phyloP scores from a whole-genome alignment of 23 tunicate genomes.

The Trididemnum miniatum region DNA sequence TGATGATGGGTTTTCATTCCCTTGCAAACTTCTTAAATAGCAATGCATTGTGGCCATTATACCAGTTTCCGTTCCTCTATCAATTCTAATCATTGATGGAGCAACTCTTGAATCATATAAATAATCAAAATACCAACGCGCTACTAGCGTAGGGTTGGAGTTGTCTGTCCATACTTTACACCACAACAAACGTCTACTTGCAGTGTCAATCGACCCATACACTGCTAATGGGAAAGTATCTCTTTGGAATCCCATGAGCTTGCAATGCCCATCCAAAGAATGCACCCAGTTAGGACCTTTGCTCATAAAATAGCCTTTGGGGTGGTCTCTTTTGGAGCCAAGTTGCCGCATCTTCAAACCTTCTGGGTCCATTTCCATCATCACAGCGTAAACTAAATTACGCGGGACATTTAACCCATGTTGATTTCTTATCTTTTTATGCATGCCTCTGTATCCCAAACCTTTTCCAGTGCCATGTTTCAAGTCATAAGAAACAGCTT shows the following conservation, averaged over 20 bases:
- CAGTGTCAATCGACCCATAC: conserved; percentile 34
- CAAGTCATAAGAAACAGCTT: background rate
- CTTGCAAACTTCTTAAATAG: background rate
- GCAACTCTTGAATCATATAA: conserved; percentile 15
- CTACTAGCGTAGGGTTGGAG: conserved; percentile 23
- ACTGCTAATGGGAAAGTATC: conserved; percentile 35
- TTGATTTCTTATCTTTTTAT: conserved; percentile 24
- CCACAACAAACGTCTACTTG: conserved; percentile 34
- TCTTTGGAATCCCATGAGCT: conserved; percentile 38
- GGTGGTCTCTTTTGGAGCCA: background rate
- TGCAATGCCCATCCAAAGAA: conserved; percentile 46
- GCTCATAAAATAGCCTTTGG: conserved; percentile 31
- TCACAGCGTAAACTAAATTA: conserved; percentile 24
- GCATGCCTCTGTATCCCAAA: conserved; percentile 36
- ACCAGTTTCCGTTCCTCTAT: conserved; percentile 48
- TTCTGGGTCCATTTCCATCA: conserved; percentile 19
- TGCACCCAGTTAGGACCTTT: conserved; percentile 41
- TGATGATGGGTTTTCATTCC: background rate
- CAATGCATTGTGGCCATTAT: conserved; percentile 43
- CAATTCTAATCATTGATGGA: background rate
- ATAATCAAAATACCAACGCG: conserved; percentile 34
- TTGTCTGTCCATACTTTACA: conserved; percentile 34
- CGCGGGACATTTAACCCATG: conserved; percentile 29
- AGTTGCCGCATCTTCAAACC: background rate
- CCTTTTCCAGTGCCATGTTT: conserved; percentile 6